These are phyloP conservation scores for Drosophila nigricruria DNA, from an alignment of 2,888 invertebrate species.

Conservation along the genomic window DNA sequence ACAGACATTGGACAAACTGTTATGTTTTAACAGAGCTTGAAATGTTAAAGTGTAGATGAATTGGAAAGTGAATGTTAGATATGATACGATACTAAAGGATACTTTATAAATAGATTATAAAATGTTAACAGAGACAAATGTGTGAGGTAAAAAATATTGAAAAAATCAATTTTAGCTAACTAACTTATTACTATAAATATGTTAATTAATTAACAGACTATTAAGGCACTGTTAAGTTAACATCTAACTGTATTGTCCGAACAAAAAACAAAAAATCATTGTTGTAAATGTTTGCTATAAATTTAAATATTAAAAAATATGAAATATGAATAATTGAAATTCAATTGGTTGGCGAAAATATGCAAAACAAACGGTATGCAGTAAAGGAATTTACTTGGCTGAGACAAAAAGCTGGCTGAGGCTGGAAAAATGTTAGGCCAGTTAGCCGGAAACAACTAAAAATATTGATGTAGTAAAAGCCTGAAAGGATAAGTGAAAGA, in stretches of 20 bases:
- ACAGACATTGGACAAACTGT: background rate
- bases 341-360: background rate
- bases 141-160: too few species aligned
- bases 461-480: conserved; percentile 1
- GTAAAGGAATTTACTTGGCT: background rate
- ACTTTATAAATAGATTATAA: too few species aligned
- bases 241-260: too few species aligned
- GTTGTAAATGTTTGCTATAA: too few species aligned
- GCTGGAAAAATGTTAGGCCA: background rate
- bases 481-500: background rate
- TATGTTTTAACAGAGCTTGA: background rate
- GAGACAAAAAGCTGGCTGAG: background rate
- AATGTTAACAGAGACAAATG: too few species aligned
- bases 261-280: too few species aligned
- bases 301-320: background rate
- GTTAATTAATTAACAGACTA: too few species aligned
- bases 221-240: too few species aligned
- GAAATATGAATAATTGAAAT: conserved; percentile 8
- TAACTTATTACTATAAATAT: too few species aligned
- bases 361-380: background rate
- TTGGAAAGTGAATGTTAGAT: background rate
- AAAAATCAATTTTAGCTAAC: too few species aligned
- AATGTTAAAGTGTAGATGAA: background rate
- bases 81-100: too few species aligned
- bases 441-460: background rate